Base-by-base conservation (phyloP, 2,113 vertebrate genomes). In the Amblyopsis rosae region DNA sequence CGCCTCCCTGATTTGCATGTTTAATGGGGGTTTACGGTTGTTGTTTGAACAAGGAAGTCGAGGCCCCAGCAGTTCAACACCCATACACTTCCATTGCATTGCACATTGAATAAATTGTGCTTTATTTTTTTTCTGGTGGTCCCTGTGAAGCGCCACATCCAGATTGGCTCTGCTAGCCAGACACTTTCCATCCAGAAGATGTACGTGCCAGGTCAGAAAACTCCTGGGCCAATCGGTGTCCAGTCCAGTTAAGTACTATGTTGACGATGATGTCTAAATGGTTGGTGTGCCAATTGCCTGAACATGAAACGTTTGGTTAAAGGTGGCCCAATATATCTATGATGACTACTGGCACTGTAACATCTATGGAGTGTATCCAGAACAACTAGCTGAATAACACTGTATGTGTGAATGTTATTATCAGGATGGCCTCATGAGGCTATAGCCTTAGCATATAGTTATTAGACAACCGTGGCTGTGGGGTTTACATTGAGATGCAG, bases 21-120 rank as follows among this genome's bases (percentile, higher is more conserved):
- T 89, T 96, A 96, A 97, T 96, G 92, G 47, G 91, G 90, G 94
- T 95, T 95, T 93, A 95, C 90, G 55, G 85, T 81, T 91, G 85
- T 82, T 95, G 93, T 95, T 95, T 95, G 91, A 75, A 94, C 89
- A 93, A 82, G 60, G 94, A 91, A 91, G 85, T 91, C 90, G 81
- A 90, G 84, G 79, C 88, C 82, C 84, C 61, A 61, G 47, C 74
- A 62, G 86, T 86, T 67, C 78, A 87, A 11, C 68, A 13, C 41
- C 48, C 26, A 8, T 50, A 13, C 35, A 41, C 35, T 41, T 41
- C 35, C 7, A 41, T 41, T 41, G 35, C 35, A 41, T 41, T 41
- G 35, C 6, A 41, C 35, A 41, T 41, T 41, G 7, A 41, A 5
- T 41, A 41, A 41, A 41, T 41, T 41, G 35, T 41, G 35, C 35